Conservation (phyloP, 1,140 invertebrate species). For the Heliconius hewitsoni region DNA sequence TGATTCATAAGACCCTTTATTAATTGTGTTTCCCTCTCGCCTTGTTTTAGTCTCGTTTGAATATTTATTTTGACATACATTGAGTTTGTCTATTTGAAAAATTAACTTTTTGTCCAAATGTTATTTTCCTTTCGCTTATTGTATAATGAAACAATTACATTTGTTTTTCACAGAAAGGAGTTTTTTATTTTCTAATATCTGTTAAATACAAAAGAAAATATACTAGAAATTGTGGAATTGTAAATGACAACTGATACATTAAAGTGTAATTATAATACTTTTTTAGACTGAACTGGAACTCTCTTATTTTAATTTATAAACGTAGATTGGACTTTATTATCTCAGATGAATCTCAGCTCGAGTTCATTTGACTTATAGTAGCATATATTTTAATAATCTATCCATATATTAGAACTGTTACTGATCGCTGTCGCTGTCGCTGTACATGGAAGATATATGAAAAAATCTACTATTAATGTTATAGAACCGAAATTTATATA, state of each 20-base stretch:
- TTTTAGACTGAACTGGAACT: neutral
- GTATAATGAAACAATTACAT: neutral
- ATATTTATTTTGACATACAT: slow-evolving; percentile 25
- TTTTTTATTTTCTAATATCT: neutral
- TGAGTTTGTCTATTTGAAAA: slow-evolving; percentile 23
- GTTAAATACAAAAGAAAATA: neutral
- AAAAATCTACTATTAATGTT: too few species aligned
- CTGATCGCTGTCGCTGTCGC: too few species aligned
- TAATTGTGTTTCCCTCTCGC: slow-evolving; percentile 30
- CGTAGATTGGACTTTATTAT: neutral
- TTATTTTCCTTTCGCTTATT: neutral
- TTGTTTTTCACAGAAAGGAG: neutral
- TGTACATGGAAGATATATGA: too few species aligned
- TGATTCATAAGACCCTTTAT: slow-evolving; percentile 39
- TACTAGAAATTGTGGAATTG: neutral
- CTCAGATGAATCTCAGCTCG: neutral
- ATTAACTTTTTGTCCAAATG: slow-evolving; percentile 12
- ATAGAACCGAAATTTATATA: too few species aligned
- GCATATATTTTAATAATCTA: too few species aligned
- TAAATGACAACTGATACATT: neutral
- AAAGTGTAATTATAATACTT: neutral
- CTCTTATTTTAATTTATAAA: too few species aligned
- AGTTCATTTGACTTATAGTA: too few species aligned
- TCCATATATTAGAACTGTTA: too few species aligned
- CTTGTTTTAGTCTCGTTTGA: slow-evolving; percentile 27